phyloP scores from a whole-genome alignment of 2,888 invertebrate genomes.

The Cantharis lateralis region DNA sequence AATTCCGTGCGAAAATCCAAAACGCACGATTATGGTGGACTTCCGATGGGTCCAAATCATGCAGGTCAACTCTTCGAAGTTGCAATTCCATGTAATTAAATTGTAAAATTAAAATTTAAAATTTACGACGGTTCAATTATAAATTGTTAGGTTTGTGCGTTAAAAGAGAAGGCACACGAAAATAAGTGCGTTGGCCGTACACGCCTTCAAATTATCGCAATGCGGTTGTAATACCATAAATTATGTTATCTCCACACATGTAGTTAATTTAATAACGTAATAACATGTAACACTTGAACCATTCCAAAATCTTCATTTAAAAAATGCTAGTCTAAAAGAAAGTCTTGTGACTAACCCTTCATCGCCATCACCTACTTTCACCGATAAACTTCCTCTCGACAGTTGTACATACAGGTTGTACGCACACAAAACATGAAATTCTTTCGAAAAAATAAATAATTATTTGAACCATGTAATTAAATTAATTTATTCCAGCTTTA shows the following conservation, averaged over 20 bases:
- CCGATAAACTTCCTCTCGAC: slow-evolving; percentile 5
- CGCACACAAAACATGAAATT: neutral
- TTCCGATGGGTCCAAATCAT: neutral
- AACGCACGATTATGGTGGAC: neutral
- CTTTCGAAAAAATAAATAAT: neutral
- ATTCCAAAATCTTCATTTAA: slow-evolving; percentile 13
- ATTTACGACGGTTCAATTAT: neutral
- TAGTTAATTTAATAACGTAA: slow-evolving; percentile 9
- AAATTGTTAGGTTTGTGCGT: neutral
- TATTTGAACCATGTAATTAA: neutral
- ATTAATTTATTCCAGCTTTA: neutral
- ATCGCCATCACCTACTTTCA: slow-evolving; percentile 25
- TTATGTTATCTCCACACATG: neutral
- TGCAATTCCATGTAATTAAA: neutral
- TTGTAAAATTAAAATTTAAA: neutral
- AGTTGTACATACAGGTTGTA: neutral
- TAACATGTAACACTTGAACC: slow-evolving; percentile 10
- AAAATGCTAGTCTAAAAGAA: slow-evolving; percentile 7
- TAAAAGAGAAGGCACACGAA: neutral
- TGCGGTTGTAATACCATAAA: neutral
- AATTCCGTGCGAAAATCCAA: neutral
- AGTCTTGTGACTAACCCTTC: slow-evolving; percentile 13
- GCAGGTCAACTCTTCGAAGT: neutral
- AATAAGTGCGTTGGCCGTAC: neutral
- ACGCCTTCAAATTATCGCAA: neutral